A percentile compares a stretch with the other conserved stretches of the same genome.
Conservation (phyloP, 2,113 vertebrate genomes). For the Xiphophorus couchianus region DNA sequence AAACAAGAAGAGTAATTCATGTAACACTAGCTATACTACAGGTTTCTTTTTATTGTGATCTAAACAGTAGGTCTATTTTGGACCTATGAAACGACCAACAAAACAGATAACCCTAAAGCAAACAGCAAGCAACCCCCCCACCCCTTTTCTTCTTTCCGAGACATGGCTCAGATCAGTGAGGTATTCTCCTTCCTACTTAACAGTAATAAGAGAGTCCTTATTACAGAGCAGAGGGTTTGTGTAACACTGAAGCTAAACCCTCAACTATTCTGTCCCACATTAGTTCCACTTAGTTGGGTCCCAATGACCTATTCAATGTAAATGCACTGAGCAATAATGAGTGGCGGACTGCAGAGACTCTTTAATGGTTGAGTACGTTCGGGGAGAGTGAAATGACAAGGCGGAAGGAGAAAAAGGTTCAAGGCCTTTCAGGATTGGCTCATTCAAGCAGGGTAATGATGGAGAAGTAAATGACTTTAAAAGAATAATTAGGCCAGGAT, state of each 20-base stretch:
- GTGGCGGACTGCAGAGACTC: constrained; percentile 74
- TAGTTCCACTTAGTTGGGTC: constrained; percentile 92
- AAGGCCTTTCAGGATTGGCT: constrained; percentile 68
- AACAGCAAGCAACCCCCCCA: constrained; percentile 30
- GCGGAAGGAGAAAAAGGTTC: constrained; percentile 60
- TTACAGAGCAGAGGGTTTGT: constrained; percentile 81
- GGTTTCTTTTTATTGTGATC: background rate
- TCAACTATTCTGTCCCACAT: constrained; percentile 88
- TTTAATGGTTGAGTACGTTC: constrained; percentile 79
- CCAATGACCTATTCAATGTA: constrained; percentile 91
- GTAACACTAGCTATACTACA: background rate
- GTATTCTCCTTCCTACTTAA: constrained; percentile 64
- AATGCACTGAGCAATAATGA: constrained; percentile 81
- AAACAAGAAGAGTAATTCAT: background rate
- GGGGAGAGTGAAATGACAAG: constrained; percentile 73
- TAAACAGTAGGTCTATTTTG: background rate
- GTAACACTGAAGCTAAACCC: constrained; percentile 83
- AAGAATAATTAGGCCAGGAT: constrained; percentile 49
- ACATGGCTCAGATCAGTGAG: constrained; percentile 40
- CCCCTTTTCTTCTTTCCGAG: constrained; percentile 14
- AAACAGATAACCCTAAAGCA: constrained; percentile 23
- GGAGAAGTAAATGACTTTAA: constrained; percentile 63
- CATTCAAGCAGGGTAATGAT: constrained; percentile 63
- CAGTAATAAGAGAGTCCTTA: constrained; percentile 81
- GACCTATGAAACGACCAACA: constrained; percentile 7